Evolutionary conservation across 2,888 invertebrate species (phyloP).

Genomic region (Diplolepis rosae): DNA sequence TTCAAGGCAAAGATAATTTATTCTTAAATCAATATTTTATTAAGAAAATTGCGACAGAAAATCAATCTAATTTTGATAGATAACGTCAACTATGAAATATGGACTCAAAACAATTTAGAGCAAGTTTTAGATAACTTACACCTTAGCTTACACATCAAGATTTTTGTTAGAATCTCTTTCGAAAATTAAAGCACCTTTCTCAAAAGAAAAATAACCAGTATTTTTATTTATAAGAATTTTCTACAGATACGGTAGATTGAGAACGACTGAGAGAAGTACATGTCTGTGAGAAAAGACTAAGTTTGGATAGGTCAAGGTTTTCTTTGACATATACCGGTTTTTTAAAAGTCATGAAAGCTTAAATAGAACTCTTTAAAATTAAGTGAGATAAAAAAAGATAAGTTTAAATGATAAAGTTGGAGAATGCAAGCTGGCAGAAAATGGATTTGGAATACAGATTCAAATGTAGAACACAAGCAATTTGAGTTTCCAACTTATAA

Average conservation of each 20-base stretch:
- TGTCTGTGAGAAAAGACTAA: conserved; percentile 3
- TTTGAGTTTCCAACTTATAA: too few species aligned
- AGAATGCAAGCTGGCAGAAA: background rate
- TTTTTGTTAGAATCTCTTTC: too few species aligned
- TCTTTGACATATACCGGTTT: conserved; percentile 24
- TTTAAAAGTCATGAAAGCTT: background rate
- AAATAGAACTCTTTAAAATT: conserved; percentile 4
- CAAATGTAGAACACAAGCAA: background rate
- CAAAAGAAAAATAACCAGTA: too few species aligned
- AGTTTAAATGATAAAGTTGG: too few species aligned
- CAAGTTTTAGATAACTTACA: too few species aligned
- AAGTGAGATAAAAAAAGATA: background rate
- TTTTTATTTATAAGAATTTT: background rate
- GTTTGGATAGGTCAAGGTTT: conserved; percentile 26
- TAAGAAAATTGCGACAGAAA: background rate
- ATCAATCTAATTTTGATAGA: background rate
- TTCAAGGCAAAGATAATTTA: too few species aligned
- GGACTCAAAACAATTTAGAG: background rate
- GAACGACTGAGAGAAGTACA: background rate
- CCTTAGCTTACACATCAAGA: too few species aligned
- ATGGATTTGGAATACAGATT: background rate
- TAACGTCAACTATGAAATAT: too few species aligned
- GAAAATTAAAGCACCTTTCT: too few species aligned
- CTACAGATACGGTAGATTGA: background rate
- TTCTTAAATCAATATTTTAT: too few species aligned